phyloP scores from a whole-genome alignment of 2,888 invertebrate species.

The Melanargia galathea region DNA sequence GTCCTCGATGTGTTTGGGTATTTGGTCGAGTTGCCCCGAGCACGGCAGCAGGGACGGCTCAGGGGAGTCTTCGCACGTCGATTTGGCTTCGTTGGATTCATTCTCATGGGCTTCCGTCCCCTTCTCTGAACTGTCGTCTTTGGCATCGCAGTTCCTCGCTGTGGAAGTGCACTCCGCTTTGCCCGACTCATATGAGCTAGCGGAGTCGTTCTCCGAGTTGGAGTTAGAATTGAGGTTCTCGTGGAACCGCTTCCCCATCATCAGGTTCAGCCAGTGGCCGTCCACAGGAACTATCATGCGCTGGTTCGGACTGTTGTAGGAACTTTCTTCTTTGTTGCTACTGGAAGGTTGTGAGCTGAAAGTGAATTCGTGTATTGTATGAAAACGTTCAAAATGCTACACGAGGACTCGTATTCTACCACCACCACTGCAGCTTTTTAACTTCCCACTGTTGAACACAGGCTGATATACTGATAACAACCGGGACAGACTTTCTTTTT shows the following conservation, averaged over 20 bases:
- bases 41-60: conserved; percentile 70
- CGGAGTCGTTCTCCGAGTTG: conserved; percentile 78
- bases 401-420: too few relatives aligned
- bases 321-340: conserved; percentile 76
- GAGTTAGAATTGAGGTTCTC: conserved; percentile 76
- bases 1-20: conserved; percentile 68
- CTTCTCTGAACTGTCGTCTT: conserved; percentile 68
- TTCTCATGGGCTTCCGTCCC: conserved; percentile 55
- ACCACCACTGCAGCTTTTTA: too few relatives aligned
- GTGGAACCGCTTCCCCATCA: conserved; percentile 84
- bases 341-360: conserved; percentile 76
- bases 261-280: conserved; percentile 82
- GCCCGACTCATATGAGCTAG: conserved; percentile 78
- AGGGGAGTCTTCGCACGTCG: conserved; percentile 57
- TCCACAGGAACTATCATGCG: conserved; percentile 81
- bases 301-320: conserved; percentile 70
- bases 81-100: conserved; percentile 60
- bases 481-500: too few relatives aligned
- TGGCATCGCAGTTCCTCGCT: conserved; percentile 70
- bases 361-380: conserved; percentile 38
- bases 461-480: too few relatives aligned
- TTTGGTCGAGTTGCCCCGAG: conserved; percentile 70
- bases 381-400: neutral
- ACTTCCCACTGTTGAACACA: too few relatives aligned
- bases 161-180: conserved; percentile 68